Conservation (phyloP, 2,888 invertebrate species). For the Corythucha ciliata region DNA sequence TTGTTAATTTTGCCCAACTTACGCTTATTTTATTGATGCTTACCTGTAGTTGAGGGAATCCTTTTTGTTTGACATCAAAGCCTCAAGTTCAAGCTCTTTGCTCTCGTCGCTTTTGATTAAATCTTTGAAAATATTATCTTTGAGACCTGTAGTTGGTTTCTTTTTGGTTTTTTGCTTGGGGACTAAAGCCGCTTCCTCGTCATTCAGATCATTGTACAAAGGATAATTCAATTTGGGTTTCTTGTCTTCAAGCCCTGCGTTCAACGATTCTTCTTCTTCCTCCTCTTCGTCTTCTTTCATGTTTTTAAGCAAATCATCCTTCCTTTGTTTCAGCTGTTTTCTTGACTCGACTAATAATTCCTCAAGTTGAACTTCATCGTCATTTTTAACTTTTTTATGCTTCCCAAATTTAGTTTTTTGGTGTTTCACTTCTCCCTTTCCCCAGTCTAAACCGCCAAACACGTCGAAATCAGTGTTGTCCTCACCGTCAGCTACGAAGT, state of each 20-base stretch:
- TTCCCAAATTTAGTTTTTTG: slow-evolving; percentile 7
- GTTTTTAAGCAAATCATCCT: slow-evolving; percentile 31
- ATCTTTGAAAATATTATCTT: slow-evolving; percentile 22
- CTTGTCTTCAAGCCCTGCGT: too few species aligned
- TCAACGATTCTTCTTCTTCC: slow-evolving; percentile 12
- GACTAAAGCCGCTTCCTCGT: not conserved
- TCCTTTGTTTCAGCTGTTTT: slow-evolving; percentile 29
- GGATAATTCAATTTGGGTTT: slow-evolving; percentile 21
- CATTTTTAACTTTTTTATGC: slow-evolving; percentile 5
- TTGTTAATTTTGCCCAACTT: not conserved
- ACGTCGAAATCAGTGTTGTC: too few species aligned
- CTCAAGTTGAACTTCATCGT: slow-evolving; percentile 23
- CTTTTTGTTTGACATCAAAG: slow-evolving; percentile 20
- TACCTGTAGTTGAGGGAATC: slow-evolving; percentile 20
- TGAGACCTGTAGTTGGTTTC: slow-evolving; percentile 15
- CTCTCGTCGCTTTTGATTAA: slow-evolving; percentile 18
- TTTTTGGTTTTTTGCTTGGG: slow-evolving; percentile 5
- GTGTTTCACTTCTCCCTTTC: not conserved
- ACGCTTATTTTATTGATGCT: not conserved
- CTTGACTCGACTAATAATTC: slow-evolving; percentile 28
- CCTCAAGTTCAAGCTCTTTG: slow-evolving; percentile 18
- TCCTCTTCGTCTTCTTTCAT: slow-evolving; percentile 27
- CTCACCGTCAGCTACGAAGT: slow-evolving; percentile 6
- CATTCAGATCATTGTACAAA: slow-evolving; percentile 14
- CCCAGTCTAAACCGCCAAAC: too few species aligned